These are phyloP conservation scores for Labroides dimidiatus DNA, from an alignment of 2,797 vertebrate species.

Conservation along the genomic window DNA sequence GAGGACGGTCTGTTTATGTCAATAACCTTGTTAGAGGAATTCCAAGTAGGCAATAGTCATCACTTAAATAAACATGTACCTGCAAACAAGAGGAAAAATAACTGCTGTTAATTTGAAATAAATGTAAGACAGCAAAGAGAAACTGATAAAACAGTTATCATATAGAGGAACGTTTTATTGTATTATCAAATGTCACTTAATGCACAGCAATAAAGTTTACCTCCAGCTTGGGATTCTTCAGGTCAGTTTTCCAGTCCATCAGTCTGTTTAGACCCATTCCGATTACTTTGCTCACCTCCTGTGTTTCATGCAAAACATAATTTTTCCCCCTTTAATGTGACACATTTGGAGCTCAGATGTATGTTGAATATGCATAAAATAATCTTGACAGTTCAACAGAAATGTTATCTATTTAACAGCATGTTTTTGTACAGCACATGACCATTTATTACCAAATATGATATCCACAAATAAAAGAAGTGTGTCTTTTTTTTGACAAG, in stretches of 20 bases:
- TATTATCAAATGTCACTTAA: not conserved
- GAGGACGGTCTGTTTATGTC: not conserved
- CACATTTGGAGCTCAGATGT: no score
- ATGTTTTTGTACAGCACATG: no score
- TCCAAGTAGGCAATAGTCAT: slow-evolving; percentile 88
- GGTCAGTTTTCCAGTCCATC: slow-evolving; percentile 88
- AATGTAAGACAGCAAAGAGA: not conserved
- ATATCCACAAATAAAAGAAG: no score
- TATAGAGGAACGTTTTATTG: no score
- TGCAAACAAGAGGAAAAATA: slow-evolving; percentile 67
- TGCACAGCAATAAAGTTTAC: slow-evolving; percentile 65
- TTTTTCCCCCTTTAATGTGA: no score
- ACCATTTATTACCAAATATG: no score
- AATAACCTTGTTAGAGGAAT: slow-evolving; percentile 91
- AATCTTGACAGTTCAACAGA: no score
- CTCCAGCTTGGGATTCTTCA: slow-evolving; percentile 90
- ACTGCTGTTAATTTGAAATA: not conserved
- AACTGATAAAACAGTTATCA: no score
- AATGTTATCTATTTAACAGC: no score
- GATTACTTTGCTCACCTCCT: slow-evolving; percentile 88
- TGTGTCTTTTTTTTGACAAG: no score
- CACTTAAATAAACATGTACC: slow-evolving; percentile 90
- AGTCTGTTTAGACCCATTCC: slow-evolving; percentile 85
- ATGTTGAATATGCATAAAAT: no score
- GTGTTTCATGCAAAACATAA: slow-evolving; percentile 16